phyloP scores from a whole-genome alignment of 2,888 invertebrate species.

The Noctua janthe region DNA sequence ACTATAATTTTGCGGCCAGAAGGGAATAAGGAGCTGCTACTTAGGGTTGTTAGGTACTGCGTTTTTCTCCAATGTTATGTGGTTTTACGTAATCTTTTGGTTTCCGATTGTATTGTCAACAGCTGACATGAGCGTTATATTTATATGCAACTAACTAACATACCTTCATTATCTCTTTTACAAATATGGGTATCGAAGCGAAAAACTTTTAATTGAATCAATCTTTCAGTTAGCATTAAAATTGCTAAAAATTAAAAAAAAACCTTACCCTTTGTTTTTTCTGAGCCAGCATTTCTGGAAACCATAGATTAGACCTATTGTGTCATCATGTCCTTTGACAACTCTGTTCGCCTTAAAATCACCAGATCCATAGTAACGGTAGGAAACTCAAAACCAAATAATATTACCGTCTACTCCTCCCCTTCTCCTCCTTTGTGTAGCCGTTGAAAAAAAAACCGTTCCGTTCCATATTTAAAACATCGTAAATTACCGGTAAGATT shows the following conservation, averaged over 20 bases:
- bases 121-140: slow-evolving; percentile 14
- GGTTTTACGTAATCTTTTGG: background rate
- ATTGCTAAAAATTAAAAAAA: background rate
- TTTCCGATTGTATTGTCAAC: slow-evolving; percentile 14
- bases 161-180: background rate
- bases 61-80: slow-evolving; percentile 2
- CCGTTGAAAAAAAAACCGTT: slow-evolving; percentile 75
- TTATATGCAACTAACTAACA: background rate
- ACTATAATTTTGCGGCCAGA: slow-evolving; percentile 86
- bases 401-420: slow-evolving; percentile 75
- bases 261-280: background rate
- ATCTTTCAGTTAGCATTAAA: background rate
- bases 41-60: slow-evolving; percentile 47
- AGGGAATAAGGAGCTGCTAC: slow-evolving; percentile 70
- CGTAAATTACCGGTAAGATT: slow-evolving; percentile 64
- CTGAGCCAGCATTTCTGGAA: background rate
- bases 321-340: slow-evolving; percentile 17
- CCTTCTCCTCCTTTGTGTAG: slow-evolving; percentile 69
- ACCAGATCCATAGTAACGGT: slow-evolving; percentile 82
- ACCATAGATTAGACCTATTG: background rate
- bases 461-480: slow-evolving; percentile 69
- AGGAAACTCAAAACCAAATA: slow-evolving; percentile 86
- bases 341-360: slow-evolving; percentile 76
- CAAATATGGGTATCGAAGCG: background rate
- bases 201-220: background rate